These are phyloP conservation scores for Oasisia sp. DNA, from an alignment of 2,888 invertebrate species.

Conservation along the genomic window DNA sequence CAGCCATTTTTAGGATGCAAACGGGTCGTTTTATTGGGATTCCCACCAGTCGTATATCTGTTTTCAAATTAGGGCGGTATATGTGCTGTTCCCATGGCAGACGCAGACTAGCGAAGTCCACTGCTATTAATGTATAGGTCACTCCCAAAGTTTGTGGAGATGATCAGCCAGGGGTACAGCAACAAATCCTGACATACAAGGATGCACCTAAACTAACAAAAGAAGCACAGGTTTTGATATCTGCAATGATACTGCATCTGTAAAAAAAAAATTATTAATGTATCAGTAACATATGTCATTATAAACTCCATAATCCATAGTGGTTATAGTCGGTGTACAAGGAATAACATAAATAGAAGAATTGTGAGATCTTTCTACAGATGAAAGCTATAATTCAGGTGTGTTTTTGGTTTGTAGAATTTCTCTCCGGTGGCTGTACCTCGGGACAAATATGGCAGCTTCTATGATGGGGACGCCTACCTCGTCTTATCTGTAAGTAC, in stretches of 20 bases:
- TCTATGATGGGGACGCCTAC: conserved; percentile 86
- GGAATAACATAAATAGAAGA: background rate
- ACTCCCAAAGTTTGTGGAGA: too few relatives aligned
- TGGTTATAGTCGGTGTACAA: background rate
- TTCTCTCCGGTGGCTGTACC: conserved; percentile 80
- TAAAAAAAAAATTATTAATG: background rate
- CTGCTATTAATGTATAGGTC: too few relatives aligned
- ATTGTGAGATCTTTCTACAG: background rate
- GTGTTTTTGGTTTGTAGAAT: conserved; percentile 73
- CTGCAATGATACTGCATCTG: background rate
- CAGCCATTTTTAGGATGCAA: too few relatives aligned
- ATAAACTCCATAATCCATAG: background rate
- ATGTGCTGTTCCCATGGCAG: too few relatives aligned
- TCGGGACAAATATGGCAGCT: conserved; percentile 81
- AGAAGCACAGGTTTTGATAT: background rate
- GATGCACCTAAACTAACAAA: background rate
- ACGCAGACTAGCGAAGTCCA: too few relatives aligned
- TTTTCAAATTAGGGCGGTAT: too few relatives aligned
- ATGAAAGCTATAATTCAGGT: background rate
- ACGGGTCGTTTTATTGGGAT: too few relatives aligned
- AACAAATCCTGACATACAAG: too few relatives aligned
- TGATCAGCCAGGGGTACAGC: too few relatives aligned
- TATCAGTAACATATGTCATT: background rate
- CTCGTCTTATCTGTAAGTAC: conserved; percentile 69
- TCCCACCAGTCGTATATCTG: too few relatives aligned